These are phyloP conservation scores for Euwallacea fornicatus DNA, from an alignment of 1,140 invertebrate species.

Conservation along the genomic window DNA sequence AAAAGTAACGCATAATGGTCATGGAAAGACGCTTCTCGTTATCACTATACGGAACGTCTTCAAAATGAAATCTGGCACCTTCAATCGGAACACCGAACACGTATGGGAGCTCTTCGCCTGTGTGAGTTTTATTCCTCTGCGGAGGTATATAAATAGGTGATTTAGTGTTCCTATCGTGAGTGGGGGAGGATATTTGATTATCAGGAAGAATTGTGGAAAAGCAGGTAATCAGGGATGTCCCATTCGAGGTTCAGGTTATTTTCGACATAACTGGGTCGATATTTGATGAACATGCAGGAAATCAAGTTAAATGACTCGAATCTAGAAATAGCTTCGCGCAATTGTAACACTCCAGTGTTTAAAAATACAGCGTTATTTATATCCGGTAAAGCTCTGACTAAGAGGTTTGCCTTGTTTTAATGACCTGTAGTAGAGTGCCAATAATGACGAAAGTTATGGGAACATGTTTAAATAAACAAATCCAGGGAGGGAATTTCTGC, in stretches of 20 bases:
- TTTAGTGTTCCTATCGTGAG: too few species aligned
- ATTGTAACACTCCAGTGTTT: constrained; percentile 13
- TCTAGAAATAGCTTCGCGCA: constrained; percentile 3
- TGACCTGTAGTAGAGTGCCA: neutral
- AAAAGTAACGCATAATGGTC: constrained; percentile 83
- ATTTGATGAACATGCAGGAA: constrained; percentile 9
- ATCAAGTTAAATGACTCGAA: constrained; percentile 10
- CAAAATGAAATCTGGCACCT: constrained; percentile 71
- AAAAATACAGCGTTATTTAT: constrained; percentile 22
- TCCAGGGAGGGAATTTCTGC: too few species aligned
- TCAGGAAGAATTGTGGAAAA: too few species aligned
- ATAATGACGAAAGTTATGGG: neutral
- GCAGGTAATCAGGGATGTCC: too few species aligned
- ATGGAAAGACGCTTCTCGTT: constrained; percentile 78
- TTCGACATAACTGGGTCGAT: neutral
- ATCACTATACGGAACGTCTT: constrained; percentile 66
- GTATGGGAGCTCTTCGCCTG: constrained; percentile 88
- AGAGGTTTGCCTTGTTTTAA: neutral
- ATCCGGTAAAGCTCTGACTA: neutral
- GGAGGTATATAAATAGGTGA: constrained; percentile 26
- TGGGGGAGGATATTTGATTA: too few species aligned
- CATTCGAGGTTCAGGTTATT: too few species aligned
- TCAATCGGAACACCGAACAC: constrained; percentile 87
- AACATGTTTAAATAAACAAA: too few species aligned
- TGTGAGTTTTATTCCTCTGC: constrained; percentile 46